A percentile compares a stretch with the other conserved stretches of the same genome.
Conservation (phyloP, 2,113 vertebrate species). For the Rhinolophus ferrumequinum region DNA sequence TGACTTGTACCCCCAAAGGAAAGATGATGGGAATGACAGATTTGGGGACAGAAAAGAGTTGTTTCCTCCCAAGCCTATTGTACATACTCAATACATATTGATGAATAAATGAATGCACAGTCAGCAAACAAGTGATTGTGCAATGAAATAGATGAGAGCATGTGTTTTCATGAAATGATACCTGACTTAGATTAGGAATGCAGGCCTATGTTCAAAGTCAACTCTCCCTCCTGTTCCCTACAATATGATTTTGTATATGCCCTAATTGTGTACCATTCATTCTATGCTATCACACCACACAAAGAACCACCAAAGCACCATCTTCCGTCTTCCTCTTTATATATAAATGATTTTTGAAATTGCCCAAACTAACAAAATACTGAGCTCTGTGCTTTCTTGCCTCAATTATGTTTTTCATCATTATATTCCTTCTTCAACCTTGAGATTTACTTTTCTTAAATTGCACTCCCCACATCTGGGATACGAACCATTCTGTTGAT, state of each 20-base stretch:
- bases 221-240: background rate
- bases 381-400: constrained; percentile 44
- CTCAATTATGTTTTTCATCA: constrained; percentile 64
- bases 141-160: constrained; percentile 14
- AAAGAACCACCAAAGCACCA: background rate
- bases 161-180: constrained; percentile 37
- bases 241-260: constrained; percentile 8
- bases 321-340: constrained; percentile 40
- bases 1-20: background rate
- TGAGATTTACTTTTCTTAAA: constrained; percentile 67
- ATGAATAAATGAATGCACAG: constrained; percentile 14
- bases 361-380: constrained; percentile 60
- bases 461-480: constrained; percentile 61
- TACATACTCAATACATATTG: background rate
- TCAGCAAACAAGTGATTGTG: background rate
- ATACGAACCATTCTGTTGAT: constrained; percentile 58
- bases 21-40: background rate
- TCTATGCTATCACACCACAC: background rate
- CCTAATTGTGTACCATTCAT: background rate
- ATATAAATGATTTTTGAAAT: constrained; percentile 46
- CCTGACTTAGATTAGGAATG: background rate
- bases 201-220: constrained; percentile 13
- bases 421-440: constrained; percentile 70
- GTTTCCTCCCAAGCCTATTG: background rate
- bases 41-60: constrained; percentile 16